Conservation (phyloP, 2,797 vertebrate genomes). For the Thunnus albacares region DNA sequence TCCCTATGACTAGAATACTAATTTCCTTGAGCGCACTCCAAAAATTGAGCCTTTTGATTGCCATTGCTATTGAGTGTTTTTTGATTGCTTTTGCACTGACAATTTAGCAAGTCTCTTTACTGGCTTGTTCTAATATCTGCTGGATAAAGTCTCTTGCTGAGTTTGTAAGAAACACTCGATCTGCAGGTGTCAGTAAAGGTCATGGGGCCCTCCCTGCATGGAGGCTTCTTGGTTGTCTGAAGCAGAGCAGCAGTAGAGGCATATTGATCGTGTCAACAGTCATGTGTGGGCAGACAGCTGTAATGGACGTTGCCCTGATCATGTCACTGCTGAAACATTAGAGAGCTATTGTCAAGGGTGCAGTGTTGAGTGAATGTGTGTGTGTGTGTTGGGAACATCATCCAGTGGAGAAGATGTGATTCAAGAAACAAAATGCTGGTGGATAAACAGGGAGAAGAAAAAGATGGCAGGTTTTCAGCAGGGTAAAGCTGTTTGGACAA, state of each 20-base stretch:
- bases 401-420: constrained; percentile 40
- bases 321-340: constrained; percentile 65
- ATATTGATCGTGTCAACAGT: constrained; percentile 65
- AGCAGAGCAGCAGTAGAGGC: constrained; percentile 20
- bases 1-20: background rate
- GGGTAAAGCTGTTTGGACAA: too few relatives aligned
- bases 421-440: constrained; percentile 11
- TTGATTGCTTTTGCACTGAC: constrained; percentile 5
- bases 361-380: background rate
- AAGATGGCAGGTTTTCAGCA: too few relatives aligned
- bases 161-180: constrained; percentile 17
- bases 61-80: background rate
- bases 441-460: background rate
- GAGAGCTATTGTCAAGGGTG: constrained; percentile 49
- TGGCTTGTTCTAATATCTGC: background rate
- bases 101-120: constrained; percentile 1
- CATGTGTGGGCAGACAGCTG: constrained; percentile 61
- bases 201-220: background rate
- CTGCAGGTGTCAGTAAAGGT: constrained; percentile 44
- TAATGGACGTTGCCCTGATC: constrained; percentile 50
- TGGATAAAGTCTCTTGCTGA: background rate
- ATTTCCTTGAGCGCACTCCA: constrained; percentile 5
- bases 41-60: constrained; percentile 5
- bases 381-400: constrained; percentile 6
- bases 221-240: constrained; percentile 38